Conservation (phyloP, 2,888 invertebrate species). For the Cordilura impudica region DNA sequence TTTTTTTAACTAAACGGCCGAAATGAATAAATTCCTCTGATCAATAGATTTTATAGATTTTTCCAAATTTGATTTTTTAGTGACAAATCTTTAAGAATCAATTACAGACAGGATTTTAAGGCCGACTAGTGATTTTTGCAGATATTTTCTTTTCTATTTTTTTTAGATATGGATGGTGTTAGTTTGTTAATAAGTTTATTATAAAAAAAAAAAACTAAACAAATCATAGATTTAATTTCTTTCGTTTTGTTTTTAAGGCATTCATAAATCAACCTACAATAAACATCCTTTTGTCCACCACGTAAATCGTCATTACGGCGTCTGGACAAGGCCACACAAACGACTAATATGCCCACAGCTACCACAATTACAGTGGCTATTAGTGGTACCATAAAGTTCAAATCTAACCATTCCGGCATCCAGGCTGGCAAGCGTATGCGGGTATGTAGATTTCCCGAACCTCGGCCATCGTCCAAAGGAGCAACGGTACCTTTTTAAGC, state of each 20-base stretch:
- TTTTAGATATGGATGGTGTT: neutral
- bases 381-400: slow-evolving; percentile 93
- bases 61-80: too few species aligned
- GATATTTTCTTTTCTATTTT: too few species aligned
- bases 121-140: too few species aligned
- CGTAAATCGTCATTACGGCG: slow-evolving; percentile 88
- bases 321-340: slow-evolving; percentile 91
- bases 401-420: slow-evolving; percentile 92
- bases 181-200: neutral
- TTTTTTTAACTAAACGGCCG: neutral
- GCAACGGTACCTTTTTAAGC: slow-evolving; percentile 86
- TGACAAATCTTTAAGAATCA: too few species aligned
- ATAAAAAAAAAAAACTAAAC: slow-evolving; percentile 12
- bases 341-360: slow-evolving; percentile 92
- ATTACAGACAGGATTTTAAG: too few species aligned
- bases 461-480: slow-evolving; percentile 82
- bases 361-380: slow-evolving; percentile 93
- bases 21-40: too few species aligned
- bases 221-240: neutral
- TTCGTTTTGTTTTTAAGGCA: slow-evolving; percentile 19
- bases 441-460: slow-evolving; percentile 78
- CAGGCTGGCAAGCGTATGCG: slow-evolving; percentile 83
- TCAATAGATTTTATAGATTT: too few species aligned
- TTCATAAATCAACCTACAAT: slow-evolving; percentile 82
- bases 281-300: slow-evolving; percentile 87